Evolutionary conservation across 2,113 vertebrate species (phyloP).

Genomic region (Vombatus ursinus): DNA sequence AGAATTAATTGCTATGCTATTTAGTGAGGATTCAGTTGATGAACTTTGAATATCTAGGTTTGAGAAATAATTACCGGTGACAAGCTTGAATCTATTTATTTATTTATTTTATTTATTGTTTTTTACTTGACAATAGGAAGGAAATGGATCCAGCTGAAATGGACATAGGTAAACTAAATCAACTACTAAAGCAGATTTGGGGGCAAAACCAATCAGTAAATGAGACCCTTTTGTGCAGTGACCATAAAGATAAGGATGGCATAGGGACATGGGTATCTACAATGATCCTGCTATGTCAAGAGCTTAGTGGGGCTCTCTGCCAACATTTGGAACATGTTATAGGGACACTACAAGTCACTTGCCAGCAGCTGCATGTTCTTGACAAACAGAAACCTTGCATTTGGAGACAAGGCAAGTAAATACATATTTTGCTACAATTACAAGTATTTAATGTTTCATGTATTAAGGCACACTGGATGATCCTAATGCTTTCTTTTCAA

Average conservation of each 20-base stretch:
- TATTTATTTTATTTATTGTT: not conserved
- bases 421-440: not conserved
- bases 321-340: slow-evolving; percentile 71
- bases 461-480: not conserved
- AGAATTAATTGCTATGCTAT: slow-evolving; percentile 63
- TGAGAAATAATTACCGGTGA: slow-evolving; percentile 37
- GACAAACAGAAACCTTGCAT: slow-evolving; percentile 65
- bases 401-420: slow-evolving; percentile 80
- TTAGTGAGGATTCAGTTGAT: slow-evolving; percentile 25
- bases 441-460: not conserved
- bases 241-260: slow-evolving; percentile 50
- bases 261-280: slow-evolving; percentile 39
- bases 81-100: slow-evolving; percentile 33
- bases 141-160: slow-evolving; percentile 74
- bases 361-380: slow-evolving; percentile 67
- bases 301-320: slow-evolving; percentile 72
- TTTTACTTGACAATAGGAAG: not conserved
- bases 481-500: not conserved
- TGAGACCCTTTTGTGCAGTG: slow-evolving; percentile 57
- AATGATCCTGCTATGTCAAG: slow-evolving; percentile 71
- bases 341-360: slow-evolving; percentile 68
- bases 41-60: slow-evolving; percentile 36
- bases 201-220: slow-evolving; percentile 70
- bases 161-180: slow-evolving; percentile 67
- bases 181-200: slow-evolving; percentile 78